Evolutionary conservation across 2,888 invertebrate species (phyloP).

Genomic region (Sphinx pinastri): DNA sequence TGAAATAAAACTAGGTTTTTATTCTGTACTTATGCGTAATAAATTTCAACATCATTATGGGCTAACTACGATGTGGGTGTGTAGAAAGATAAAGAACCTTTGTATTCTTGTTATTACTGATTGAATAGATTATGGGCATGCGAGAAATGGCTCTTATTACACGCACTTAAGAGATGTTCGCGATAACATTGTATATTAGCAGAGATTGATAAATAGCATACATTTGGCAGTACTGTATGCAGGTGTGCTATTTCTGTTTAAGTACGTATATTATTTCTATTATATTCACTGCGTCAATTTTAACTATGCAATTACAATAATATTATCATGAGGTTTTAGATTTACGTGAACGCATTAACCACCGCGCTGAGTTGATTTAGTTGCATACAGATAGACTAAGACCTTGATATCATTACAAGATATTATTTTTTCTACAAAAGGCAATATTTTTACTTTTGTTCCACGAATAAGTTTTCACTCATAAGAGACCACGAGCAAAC

Average conservation of each 20-base stretch:
- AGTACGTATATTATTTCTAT: no score
- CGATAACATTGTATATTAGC: constrained; percentile 6
- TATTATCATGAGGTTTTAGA: no score
- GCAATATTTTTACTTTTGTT: no score
- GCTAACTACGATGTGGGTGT: constrained; percentile 32
- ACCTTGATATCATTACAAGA: no score
- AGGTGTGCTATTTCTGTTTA: neutral
- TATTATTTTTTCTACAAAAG: no score
- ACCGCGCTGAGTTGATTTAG: no score
- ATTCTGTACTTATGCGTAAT: neutral
- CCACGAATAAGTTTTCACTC: no score
- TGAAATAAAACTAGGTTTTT: constrained; percentile 12
- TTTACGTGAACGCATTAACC: no score
- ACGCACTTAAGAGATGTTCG: constrained; percentile 26
- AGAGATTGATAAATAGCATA: neutral
- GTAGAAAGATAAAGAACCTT: constrained; percentile 31
- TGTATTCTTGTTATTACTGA: constrained; percentile 40
- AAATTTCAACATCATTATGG: constrained; percentile 20
- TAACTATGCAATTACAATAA: neutral
- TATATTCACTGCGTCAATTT: neutral
- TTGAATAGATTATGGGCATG: constrained; percentile 46
- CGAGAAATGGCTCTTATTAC: constrained; percentile 38
- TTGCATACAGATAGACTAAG: no score
- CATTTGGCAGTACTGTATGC: neutral
- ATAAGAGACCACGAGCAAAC: no score